Evolutionary conservation across 2,113 vertebrate species (phyloP), one percentile per base, ranked within the genome.

Genomic region (Anoura caudifer): DNA sequence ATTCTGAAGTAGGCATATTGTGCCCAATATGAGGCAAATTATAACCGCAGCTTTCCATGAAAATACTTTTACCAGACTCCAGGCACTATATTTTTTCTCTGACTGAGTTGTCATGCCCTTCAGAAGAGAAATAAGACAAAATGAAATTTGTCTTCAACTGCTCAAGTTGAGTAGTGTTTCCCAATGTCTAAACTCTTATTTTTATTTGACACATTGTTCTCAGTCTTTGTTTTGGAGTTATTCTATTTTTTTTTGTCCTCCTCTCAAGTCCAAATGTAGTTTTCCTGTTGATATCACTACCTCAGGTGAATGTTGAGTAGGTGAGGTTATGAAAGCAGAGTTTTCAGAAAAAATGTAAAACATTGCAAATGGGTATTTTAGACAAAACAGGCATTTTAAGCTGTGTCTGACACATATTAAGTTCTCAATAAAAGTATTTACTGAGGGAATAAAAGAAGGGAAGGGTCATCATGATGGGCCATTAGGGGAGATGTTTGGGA

Each of bases 91-190:
- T 79, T 91, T 91, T 91, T 93, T 72, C 33, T 72, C 43, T 70
- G 38, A 80, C n/a, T 81, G 20, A 81, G 45, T 61, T 87, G 56
- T 8, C 11, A 20, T 38, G 14, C 56, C 45, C 72, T 96, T 92
- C 52, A 94, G 50, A 96, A 88, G 36, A 92, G 24, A 26, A 83
- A 6, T 47, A 79, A 85, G 41, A 91, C 15, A 87, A 90, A 94
- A 81, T 50, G 19, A 95, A 81, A 5, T 41, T 80, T 87, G 11
- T 89, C 50, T 77, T 81, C 50, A 54, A 9, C 31, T 63, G 67
- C 17, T 50, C 41, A 47, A 75, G 13, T 41, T 94, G 13, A 11
- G 24, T 70, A 82, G 50, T 73, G 14, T 87, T 95, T 75, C 50
- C 82, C 26, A 59, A 2, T 9, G 41, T 26, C 75, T 38, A 54